Conservation (phyloP, 23 tunicate genomes). For the Styela plicata region DNA sequence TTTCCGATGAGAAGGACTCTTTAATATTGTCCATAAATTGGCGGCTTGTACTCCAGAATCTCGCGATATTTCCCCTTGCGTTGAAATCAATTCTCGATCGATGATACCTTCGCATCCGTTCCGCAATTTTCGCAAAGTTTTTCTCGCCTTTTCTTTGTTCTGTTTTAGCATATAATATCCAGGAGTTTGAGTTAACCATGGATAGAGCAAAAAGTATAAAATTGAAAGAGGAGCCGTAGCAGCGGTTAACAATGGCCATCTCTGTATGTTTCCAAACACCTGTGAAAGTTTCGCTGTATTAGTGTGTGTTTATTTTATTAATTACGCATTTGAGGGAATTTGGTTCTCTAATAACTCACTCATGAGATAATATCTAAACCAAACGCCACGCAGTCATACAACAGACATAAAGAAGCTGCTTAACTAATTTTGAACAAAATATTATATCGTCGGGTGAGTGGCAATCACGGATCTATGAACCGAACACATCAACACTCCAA, state of each 20-base stretch:
- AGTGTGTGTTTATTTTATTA: too few species aligned
- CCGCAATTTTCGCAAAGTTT: conserved; percentile 2
- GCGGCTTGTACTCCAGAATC: background rate
- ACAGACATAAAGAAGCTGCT: too few species aligned
- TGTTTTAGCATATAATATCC: background rate
- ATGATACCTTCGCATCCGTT: background rate
- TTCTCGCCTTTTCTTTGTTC: background rate
- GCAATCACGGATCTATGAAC: too few species aligned
- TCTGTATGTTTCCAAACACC: background rate
- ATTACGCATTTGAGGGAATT: too few species aligned
- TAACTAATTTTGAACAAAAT: too few species aligned
- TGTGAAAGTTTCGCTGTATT: background rate
- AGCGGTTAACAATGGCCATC: background rate
- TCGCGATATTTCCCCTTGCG: background rate
- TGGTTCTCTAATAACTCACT: too few species aligned
- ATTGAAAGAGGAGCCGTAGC: background rate
- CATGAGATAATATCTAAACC: too few species aligned
- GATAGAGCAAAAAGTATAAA: background rate
- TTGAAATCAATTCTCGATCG: background rate
- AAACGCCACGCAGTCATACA: too few species aligned
- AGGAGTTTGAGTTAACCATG: conserved; percentile 1
- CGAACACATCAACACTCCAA: too few species aligned
- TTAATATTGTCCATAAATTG: background rate
- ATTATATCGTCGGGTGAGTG: too few species aligned
- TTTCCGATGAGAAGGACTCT: background rate